Evolutionary conservation across 2,797 vertebrate genomes (phyloP).

Genomic region (Danio albolineatus): DNA sequence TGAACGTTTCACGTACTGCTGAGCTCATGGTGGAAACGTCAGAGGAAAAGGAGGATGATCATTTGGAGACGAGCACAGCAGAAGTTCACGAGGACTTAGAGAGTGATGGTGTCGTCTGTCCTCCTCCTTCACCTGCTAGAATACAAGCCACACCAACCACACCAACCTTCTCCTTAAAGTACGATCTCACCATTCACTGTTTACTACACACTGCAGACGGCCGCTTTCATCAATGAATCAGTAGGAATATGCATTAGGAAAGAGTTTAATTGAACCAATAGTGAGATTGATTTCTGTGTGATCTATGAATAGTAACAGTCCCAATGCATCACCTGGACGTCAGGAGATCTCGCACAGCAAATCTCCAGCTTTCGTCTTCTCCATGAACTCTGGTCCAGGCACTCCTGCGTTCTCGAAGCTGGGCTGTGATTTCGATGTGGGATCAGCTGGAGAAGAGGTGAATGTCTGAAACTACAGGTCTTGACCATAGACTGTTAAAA

Average conservation of each 20-base stretch:
- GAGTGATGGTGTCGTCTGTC: constrained; percentile 40
- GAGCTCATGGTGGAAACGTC: constrained; percentile 50
- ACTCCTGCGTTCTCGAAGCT: constrained; percentile 75
- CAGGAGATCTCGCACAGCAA: constrained; percentile 60
- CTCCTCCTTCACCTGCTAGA: constrained; percentile 54
- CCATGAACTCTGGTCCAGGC: constrained; percentile 68
- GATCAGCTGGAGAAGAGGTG: constrained; percentile 71
- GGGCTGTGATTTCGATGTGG: constrained; percentile 67
- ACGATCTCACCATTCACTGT: constrained; percentile 31
- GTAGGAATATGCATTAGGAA: background rate
- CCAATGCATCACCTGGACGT: constrained; percentile 59
- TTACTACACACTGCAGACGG: background rate
- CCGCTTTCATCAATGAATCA: background rate
- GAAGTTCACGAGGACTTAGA: constrained; percentile 36
- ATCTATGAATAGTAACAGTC: constrained; percentile 70
- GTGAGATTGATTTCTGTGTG: background rate
- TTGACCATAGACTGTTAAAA: too few species aligned
- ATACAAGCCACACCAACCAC: constrained; percentile 61
- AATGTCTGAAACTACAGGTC: constrained; percentile 37
- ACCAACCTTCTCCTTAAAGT: constrained; percentile 75
- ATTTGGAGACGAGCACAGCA: constrained; percentile 49
- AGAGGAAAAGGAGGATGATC: constrained; percentile 43
- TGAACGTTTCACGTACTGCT: constrained; percentile 12
- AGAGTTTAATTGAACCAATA: background rate
- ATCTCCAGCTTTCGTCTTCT: constrained; percentile 76